Conservation (phyloP, 2,113 vertebrate genomes). For the Narcine bancroftii region DNA sequence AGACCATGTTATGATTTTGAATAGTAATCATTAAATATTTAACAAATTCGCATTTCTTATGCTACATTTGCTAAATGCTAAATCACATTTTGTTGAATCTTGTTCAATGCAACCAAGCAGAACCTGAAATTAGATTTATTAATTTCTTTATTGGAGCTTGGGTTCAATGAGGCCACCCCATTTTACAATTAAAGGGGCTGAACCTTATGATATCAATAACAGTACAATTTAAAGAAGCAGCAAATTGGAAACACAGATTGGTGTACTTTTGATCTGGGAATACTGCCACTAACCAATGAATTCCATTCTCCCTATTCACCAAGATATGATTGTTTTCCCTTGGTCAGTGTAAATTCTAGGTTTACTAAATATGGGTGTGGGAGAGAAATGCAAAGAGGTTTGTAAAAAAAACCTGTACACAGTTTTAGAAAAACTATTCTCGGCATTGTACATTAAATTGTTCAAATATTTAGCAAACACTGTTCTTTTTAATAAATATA, state of each 20-base stretch:
- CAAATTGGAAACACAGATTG: not conserved
- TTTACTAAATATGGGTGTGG: not conserved
- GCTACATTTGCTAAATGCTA: not conserved
- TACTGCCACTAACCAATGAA: not conserved
- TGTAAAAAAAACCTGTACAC: not conserved
- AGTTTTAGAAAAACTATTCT: not conserved
- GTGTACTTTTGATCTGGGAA: not conserved
- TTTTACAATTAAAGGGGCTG: not conserved
- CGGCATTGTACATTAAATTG: not conserved
- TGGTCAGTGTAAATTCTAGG: not conserved
- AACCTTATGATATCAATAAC: too few relatives aligned
- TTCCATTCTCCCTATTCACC: not conserved
- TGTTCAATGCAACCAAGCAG: not conserved
- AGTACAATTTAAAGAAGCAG: not conserved
- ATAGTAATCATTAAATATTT: not conserved
- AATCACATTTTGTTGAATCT: slow-evolving; percentile 1
- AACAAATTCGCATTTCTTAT: not conserved
- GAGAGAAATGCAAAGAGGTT: not conserved
- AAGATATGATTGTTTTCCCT: not conserved
- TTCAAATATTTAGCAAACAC: not conserved
- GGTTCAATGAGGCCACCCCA: not conserved
- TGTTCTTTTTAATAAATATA: not conserved
- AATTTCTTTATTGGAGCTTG: not conserved
- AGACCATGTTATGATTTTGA: not conserved
- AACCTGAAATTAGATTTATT: not conserved